Conservation (phyloP, 2,888 invertebrate genomes). For the Agrochola litura region DNA sequence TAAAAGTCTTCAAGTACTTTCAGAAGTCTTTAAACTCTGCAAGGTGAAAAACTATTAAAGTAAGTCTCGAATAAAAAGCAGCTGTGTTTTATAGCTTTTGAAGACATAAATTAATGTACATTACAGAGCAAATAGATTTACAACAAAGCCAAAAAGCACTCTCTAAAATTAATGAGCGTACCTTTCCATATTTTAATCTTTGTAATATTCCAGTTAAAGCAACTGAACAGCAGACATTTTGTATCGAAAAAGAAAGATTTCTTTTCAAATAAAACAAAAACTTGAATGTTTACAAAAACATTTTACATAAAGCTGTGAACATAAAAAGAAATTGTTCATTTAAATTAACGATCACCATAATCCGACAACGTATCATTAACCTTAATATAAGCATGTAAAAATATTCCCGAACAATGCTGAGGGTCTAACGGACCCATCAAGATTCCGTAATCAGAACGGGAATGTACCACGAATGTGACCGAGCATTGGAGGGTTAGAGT, state of each 20-base stretch:
- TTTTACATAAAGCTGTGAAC: constrained; percentile 59
- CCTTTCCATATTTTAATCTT: constrained; percentile 12
- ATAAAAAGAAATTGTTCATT: constrained; percentile 68
- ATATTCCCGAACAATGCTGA: constrained; percentile 69
- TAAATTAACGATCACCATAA: constrained; percentile 63
- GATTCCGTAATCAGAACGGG: constrained; percentile 74
- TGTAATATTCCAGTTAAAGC: constrained; percentile 6
- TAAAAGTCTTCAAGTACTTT: constrained; percentile 42
- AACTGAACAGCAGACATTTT: neutral
- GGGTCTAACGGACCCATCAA: constrained; percentile 67
- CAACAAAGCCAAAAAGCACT: constrained; percentile 45
- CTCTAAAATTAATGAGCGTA: constrained; percentile 23
- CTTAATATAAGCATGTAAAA: constrained; percentile 69
- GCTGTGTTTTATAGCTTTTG: constrained; percentile 46
- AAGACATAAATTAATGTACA: constrained; percentile 49
- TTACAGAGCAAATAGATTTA: constrained; percentile 30
- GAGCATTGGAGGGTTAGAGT: constrained; percentile 67
- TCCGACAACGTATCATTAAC: constrained; percentile 64
- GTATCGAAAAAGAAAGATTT: constrained; percentile 5
- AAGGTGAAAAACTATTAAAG: constrained; percentile 62
- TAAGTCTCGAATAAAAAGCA: constrained; percentile 52
- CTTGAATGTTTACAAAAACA: constrained; percentile 50
- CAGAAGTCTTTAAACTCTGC: constrained; percentile 54
- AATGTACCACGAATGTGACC: constrained; percentile 69
- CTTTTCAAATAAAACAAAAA: constrained; percentile 21